phyloP scores from a whole-genome alignment of 1,140 invertebrate genomes.

The Trichonephila clavata region DNA sequence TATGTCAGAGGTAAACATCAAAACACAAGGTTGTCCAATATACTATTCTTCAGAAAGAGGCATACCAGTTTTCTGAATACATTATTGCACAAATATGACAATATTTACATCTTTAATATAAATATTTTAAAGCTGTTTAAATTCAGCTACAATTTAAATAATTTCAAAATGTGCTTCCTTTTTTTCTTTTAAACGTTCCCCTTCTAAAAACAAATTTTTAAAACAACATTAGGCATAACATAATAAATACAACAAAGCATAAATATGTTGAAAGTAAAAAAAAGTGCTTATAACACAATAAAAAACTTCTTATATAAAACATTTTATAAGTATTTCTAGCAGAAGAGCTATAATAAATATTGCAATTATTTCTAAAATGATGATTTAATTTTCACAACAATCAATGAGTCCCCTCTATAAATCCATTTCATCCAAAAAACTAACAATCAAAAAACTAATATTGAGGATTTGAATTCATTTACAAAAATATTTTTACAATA shows the following conservation, averaged over 20 bases:
- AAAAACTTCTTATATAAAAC: background rate
- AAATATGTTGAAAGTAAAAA: background rate
- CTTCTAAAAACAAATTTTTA: background rate
- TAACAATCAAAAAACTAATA: no score
- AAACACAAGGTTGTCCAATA: background rate
- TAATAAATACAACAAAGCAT: background rate
- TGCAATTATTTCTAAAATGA: background rate
- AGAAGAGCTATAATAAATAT: background rate
- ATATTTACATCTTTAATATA: background rate
- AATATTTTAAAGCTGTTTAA: background rate
- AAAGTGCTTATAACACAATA: background rate
- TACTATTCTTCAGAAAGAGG: background rate
- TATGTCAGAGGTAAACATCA: background rate
- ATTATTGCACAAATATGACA: background rate
- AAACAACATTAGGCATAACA: background rate
- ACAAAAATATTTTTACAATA: no score
- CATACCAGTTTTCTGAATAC: background rate
- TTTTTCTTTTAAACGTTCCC: background rate
- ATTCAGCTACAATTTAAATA: background rate
- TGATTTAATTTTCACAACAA: background rate
- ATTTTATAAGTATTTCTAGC: background rate
- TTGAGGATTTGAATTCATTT: no score
- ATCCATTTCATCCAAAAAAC: no score
- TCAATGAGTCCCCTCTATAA: no score
- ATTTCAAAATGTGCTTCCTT: background rate